These are phyloP conservation scores for Melanerpes aurifrons DNA, from an alignment of 2,113 vertebrate genomes.

Conservation along the genomic window DNA sequence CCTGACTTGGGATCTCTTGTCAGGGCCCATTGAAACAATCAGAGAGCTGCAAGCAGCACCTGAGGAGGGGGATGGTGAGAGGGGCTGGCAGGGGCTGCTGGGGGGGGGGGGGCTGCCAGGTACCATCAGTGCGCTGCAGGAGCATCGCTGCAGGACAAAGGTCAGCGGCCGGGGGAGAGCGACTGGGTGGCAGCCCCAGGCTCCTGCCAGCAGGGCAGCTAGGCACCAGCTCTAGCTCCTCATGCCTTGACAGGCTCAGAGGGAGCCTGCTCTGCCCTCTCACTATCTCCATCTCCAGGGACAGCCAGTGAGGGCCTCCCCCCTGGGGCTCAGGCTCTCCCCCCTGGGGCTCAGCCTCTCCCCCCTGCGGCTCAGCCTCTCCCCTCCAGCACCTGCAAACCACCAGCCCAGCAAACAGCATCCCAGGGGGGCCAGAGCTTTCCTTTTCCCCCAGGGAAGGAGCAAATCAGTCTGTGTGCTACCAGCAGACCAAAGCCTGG, in stretches of 20 bases:
- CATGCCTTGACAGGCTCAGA: not conserved
- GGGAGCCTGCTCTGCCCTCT: not conserved
- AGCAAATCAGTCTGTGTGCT: not conserved
- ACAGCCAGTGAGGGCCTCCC: not conserved
- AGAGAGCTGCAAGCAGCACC: not conserved
- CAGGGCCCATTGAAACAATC: not conserved
- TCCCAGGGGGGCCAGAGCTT: not conserved
- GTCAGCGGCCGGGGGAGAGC: not conserved
- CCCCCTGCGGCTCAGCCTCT: no score
- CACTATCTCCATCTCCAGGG: not conserved
- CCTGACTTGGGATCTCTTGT: not conserved
- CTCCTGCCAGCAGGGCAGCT: not conserved
- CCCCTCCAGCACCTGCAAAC: not conserved
- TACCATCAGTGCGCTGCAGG: not conserved
- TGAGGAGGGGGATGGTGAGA: no score
- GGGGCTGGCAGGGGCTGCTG: not conserved
- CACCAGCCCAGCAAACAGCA: not conserved
- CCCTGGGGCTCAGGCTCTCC: no score
- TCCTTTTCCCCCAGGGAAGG: not conserved
- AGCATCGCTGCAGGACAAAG: slow-evolving; percentile 14
- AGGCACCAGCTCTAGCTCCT: not conserved
- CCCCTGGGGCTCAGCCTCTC: no score
- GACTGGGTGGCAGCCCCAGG: not conserved
- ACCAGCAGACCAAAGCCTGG: not conserved
- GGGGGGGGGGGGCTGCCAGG: not conserved